These are phyloP conservation scores for Holothuria scabra DNA, from an alignment of 53 echinoderm and acorn worm genomes.

Conservation along the genomic window DNA sequence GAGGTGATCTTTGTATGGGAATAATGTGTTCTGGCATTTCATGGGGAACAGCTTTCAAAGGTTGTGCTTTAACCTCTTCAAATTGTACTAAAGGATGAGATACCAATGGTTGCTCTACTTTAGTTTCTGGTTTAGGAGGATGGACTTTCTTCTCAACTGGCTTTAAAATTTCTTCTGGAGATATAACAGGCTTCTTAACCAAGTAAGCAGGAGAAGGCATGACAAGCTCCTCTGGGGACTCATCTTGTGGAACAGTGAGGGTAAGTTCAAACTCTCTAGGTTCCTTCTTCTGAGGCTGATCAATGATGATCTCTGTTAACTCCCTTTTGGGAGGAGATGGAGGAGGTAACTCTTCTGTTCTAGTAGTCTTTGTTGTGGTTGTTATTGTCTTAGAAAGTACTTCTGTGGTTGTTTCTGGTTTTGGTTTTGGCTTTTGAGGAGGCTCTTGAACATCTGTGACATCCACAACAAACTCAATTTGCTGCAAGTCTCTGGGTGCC, in stretches of 20 bases:
- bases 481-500: slow-evolving; percentile 34
- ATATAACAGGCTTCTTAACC: slow-evolving; percentile 57
- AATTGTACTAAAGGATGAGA: slow-evolving; percentile 48
- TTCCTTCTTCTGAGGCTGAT: slow-evolving; percentile 30
- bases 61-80: slow-evolving; percentile 73
- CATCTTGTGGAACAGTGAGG: slow-evolving; percentile 32
- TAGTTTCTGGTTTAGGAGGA: slow-evolving; percentile 44
- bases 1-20: slow-evolving; percentile 51
- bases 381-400: slow-evolving; percentile 58
- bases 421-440: slow-evolving; percentile 28
- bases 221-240: slow-evolving; percentile 72
- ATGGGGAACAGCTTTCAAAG: slow-evolving; percentile 34
- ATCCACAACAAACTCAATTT: slow-evolving; percentile 47
- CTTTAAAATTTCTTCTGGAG: background rate
- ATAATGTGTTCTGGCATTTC: slow-evolving; percentile 20
- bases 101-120: slow-evolving; percentile 39
- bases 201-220: slow-evolving; percentile 65
- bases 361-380: slow-evolving; percentile 61
- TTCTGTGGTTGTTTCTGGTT: slow-evolving; percentile 37
- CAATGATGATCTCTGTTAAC: slow-evolving; percentile 22
- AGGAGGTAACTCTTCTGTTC: slow-evolving; percentile 27
- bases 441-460: slow-evolving; percentile 36
- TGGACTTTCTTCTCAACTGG: slow-evolving; percentile 25
- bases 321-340: slow-evolving; percentile 24
- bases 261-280: slow-evolving; percentile 40